A percentile compares a stretch with the other conserved stretches of the same genome.
Evolutionary conservation across 2,113 vertebrate species (phyloP).

Genomic region (Campylomormyrus tamandua): DNA sequence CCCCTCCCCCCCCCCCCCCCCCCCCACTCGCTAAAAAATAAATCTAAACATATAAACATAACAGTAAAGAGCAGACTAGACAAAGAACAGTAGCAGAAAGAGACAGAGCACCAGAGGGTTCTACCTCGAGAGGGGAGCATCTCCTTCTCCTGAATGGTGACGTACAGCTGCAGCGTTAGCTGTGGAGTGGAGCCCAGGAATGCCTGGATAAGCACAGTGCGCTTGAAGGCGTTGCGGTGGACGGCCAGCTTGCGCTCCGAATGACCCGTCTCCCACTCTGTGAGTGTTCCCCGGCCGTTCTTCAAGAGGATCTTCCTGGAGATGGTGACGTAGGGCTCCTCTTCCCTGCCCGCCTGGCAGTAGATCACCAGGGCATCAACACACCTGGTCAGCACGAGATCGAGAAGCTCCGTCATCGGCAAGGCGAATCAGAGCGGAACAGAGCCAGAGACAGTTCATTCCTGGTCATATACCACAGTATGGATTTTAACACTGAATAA

Average conservation of each 20-base stretch:
- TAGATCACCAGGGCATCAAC: constrained; percentile 84
- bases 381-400: constrained; percentile 62
- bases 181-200: constrained; percentile 94
- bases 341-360: constrained; percentile 67
- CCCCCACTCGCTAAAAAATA: background rate
- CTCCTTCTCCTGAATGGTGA: constrained; percentile 79
- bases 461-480: background rate
- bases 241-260: constrained; percentile 71
- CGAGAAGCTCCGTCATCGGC: background rate
- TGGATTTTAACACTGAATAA: background rate
- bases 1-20: no score
- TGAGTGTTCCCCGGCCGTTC: constrained; percentile 59
- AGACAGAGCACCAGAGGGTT: background rate
- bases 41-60: background rate
- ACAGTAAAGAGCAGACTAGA: background rate
- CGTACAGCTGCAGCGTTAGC: constrained; percentile 90
- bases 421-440: background rate
- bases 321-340: constrained; percentile 84
- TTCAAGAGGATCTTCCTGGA: constrained; percentile 78
- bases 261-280: constrained; percentile 87
- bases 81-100: background rate
- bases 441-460: background rate
- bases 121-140: constrained; percentile 66
- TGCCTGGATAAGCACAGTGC: constrained; percentile 87
- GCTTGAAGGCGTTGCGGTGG: constrained; percentile 90